A percentile compares a stretch with the other conserved stretches of the same genome.
phyloP scores from a whole-genome alignment of 92 coral and sea anemone species.

The Parazoanthus atlanticus region DNA sequence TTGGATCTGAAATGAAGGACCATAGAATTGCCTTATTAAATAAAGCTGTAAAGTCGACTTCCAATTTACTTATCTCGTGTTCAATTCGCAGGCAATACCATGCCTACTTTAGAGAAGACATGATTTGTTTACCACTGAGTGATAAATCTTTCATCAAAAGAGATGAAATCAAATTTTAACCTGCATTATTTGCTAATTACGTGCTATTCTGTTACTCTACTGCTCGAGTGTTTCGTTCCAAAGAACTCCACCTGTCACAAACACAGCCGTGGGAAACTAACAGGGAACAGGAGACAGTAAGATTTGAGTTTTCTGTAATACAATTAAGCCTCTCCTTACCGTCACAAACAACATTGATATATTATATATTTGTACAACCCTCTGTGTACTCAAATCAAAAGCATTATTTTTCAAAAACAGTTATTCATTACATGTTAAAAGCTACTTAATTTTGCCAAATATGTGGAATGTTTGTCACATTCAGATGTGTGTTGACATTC shows the following conservation, averaged over 20 bases:
- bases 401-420: background rate
- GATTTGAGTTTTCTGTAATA: background rate
- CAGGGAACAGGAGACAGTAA: background rate
- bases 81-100: background rate
- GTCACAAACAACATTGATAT: background rate
- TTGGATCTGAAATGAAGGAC: background rate
- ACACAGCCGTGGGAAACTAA: constrained; percentile 8
- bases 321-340: background rate
- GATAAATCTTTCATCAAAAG: constrained; percentile 34
- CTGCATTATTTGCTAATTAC: background rate
- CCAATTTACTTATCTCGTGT: constrained; percentile 5
- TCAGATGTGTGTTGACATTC: constrained; percentile 8
- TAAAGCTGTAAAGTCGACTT: background rate
- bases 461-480: constrained; percentile 4
- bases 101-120: constrained; percentile 2
- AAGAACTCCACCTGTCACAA: background rate
- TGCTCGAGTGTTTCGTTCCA: background rate
- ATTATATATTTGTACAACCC: background rate
- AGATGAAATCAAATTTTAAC: background rate
- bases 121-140: background rate
- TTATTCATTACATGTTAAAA: background rate
- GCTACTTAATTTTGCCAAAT: background rate
- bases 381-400: background rate
- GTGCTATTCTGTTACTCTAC: background rate
- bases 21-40: background rate